Percentiles rank a stretch among this genome's conserved stretches.
These are phyloP conservation scores for Pipra filicauda DNA, from an alignment of 2,113 vertebrate species.

Conservation along the genomic window DNA sequence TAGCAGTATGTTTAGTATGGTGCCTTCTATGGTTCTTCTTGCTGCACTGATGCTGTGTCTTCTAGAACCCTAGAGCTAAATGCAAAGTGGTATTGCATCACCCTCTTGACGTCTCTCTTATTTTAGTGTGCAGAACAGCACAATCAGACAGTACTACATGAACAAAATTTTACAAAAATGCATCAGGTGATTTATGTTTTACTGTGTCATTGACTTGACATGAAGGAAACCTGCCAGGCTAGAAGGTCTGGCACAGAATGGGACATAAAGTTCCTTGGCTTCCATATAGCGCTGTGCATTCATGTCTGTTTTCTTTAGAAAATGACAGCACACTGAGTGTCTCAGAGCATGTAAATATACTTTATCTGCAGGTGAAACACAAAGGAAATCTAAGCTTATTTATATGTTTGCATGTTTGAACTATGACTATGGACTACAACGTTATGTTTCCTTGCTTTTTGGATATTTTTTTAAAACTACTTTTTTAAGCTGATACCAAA, in stretches of 20 bases:
- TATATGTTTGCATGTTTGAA: not conserved
- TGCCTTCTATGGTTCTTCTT: not conserved
- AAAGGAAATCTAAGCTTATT: not conserved
- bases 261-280: not conserved
- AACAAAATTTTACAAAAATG: not conserved
- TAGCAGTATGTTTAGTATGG: not conserved
- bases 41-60: not conserved
- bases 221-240: not conserved
- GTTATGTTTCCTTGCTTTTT: not conserved
- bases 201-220: not conserved
- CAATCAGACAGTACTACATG: not conserved
- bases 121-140: not conserved
- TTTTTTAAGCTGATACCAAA: not conserved
- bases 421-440: not conserved
- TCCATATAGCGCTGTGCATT: not conserved
- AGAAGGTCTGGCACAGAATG: not conserved
- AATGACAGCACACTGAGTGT: not conserved
- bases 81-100: not conserved
- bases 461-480: not conserved
- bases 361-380: not conserved
- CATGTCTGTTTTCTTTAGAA: not conserved
- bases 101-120: not conserved
- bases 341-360: not conserved
- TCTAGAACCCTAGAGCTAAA: not conserved
- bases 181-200: not conserved